Percentiles rank a stretch among this genome's conserved stretches.
Evolutionary conservation across 2,888 invertebrate genomes (phyloP).

Genomic region (Cancer borealis): DNA sequence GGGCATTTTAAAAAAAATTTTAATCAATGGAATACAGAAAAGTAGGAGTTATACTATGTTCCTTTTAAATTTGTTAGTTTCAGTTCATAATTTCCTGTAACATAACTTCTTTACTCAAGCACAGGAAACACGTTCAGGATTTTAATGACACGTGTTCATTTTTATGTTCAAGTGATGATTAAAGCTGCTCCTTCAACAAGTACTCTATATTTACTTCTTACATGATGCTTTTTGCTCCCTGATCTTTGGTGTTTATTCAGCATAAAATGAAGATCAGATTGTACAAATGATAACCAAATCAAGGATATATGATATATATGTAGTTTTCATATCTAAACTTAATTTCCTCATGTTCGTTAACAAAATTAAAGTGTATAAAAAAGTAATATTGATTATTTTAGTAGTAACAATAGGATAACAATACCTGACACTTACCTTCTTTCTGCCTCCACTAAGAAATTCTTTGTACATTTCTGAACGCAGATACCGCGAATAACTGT

Average conservation of each 20-base stretch:
- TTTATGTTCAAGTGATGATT: too few relatives aligned
- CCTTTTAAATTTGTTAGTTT: too few relatives aligned
- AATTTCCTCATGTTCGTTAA: not conserved
- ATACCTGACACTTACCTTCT: constrained; percentile 66
- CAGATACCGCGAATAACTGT: constrained; percentile 96
- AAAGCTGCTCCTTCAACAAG: not conserved
- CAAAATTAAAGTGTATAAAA: not conserved
- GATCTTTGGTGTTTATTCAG: not conserved
- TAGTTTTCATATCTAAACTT: not conserved
- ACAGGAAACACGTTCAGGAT: too few relatives aligned
- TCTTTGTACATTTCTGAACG: constrained; percentile 78
- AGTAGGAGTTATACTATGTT: too few relatives aligned
- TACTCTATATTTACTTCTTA: not conserved
- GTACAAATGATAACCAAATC: not conserved
- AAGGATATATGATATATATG: not conserved
- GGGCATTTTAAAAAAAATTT: too few relatives aligned
- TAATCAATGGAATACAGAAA: too few relatives aligned
- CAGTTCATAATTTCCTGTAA: too few relatives aligned
- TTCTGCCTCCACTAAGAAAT: constrained; percentile 74
- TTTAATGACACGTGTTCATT: too few relatives aligned
- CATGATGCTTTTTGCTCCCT: not conserved
- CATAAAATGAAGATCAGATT: not conserved
- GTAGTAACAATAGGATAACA: not conserved
- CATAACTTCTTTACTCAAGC: too few relatives aligned
- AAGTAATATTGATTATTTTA: not conserved